Evolutionary conservation across 1,140 invertebrate species (phyloP), one percentile per base, ranked within the genome.

Genomic region (Chlorops oryzae): DNA sequence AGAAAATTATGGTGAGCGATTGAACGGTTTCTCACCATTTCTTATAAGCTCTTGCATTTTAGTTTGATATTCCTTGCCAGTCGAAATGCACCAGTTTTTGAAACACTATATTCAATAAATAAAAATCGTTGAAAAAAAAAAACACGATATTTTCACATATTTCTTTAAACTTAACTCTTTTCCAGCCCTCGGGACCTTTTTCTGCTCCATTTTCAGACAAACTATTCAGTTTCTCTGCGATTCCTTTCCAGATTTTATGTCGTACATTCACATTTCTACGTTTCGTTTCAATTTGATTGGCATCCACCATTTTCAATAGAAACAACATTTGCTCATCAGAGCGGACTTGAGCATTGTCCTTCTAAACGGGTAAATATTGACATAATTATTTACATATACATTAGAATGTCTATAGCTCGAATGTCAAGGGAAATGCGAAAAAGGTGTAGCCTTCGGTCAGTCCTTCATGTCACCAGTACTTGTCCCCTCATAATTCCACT

Each of bases 111-210:
- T n/a, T n/a, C n/a, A n/a, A n/a, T n/a, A n/a, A n/a, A n/a, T n/a
- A n/a, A n/a, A n/a, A n/a, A n/a, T n/a, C n/a, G n/a, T n/a, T n/a
- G n/a, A n/a, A n/a, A n/a, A n/a, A n/a, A n/a, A n/a, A n/a, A n/a
- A n/a, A n/a, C n/a, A n/a, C n/a, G n/a, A n/a, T n/a, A n/a, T n/a
- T n/a, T n/a, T n/a, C n/a, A n/a, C n/a, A n/a, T n/a, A n/a, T n/a
- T n/a, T n/a, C n/a, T n/a, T n/a, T n/a, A n/a, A n/a, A n/a, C n/a
- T 17, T 47, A 18, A 47, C 45, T 22, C 35, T 27, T 34, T 47
- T 47, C 45, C 45, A 47, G 23, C 45, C 45, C 18, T 47, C 45
- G n/a, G 38, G 28, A 10, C 24, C 35, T 5, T 47, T 47, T 17
- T 47, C 45, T 2, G 45, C 32, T 21, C 45, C 45, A n/a, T n/a